These are phyloP conservation scores for Astreopora myriophthalma DNA, from an alignment of 64 coral and sea anemone species.

Conservation along the genomic window DNA sequence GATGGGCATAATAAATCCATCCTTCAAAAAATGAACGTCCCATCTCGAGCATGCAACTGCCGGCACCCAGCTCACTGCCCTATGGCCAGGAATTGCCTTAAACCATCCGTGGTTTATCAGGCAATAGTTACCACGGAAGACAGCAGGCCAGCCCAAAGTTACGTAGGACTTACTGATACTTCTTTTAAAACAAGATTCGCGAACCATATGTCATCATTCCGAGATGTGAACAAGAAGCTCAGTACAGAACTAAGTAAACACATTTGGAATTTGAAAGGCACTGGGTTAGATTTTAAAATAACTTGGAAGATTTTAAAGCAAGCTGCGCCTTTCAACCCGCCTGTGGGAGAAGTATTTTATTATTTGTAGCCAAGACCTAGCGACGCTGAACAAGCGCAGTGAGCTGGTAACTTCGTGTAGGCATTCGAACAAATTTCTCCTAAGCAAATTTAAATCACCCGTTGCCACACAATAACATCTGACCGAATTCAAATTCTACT, in stretches of 20 bases:
- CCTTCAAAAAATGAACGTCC: neutral
- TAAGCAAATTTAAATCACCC: too few relatives aligned
- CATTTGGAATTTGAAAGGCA: slow-evolving; percentile 18
- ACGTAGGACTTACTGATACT: slow-evolving; percentile 43
- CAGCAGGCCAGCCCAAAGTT: slow-evolving; percentile 6
- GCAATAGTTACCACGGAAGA: too few relatives aligned
- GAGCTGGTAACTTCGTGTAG: too few relatives aligned
- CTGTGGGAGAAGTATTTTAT: too few relatives aligned
- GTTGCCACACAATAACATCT: too few relatives aligned
- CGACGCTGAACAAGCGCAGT: too few relatives aligned
- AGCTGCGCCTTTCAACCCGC: neutral
- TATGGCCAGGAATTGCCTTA: slow-evolving; percentile 48
- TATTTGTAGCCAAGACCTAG: too few relatives aligned
- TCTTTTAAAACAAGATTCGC: slow-evolving; percentile 17
- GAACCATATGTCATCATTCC: slow-evolving; percentile 39
- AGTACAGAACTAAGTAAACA: slow-evolving; percentile 33
- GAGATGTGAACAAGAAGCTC: neutral
- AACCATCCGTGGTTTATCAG: slow-evolving; percentile 12
- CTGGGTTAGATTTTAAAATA: neutral
- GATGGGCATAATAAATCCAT: slow-evolving; percentile 44
- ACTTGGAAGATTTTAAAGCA: slow-evolving; percentile 3
- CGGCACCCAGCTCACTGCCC: slow-evolving; percentile 8
- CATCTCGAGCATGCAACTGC: slow-evolving; percentile 35
- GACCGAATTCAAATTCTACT: too few relatives aligned
- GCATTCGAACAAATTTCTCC: too few relatives aligned